These are phyloP conservation scores for Ataeniobius toweri DNA, from an alignment of 2,797 vertebrate species.

Conservation along the genomic window DNA sequence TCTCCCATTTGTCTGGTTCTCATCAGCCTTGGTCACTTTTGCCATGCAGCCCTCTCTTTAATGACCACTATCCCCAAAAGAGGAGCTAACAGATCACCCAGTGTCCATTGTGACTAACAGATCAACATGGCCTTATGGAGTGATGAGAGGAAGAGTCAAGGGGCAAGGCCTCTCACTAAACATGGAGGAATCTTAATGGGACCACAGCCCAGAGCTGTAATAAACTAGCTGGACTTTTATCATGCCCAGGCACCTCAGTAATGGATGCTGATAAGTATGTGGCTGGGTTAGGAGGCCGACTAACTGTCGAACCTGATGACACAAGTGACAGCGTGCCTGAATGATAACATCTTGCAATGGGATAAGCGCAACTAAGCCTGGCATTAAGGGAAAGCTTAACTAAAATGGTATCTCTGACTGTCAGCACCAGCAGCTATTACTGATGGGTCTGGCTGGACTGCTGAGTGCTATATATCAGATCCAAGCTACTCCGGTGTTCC, in stretches of 20 bases:
- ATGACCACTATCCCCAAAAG: slow-evolving; percentile 73
- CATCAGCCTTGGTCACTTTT: slow-evolving; percentile 70
- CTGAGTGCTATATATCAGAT: slow-evolving; percentile 70
- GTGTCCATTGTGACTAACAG: slow-evolving; percentile 76
- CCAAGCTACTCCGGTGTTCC: slow-evolving; percentile 53
- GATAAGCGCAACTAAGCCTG: slow-evolving; percentile 58
- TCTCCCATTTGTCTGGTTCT: slow-evolving; percentile 76
- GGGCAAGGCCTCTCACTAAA: slow-evolving; percentile 54
- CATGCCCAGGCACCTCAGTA: slow-evolving; percentile 72
- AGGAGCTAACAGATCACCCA: slow-evolving; percentile 75
- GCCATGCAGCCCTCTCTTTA: slow-evolving; percentile 64
- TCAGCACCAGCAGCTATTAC: slow-evolving; percentile 60
- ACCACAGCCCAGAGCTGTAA: slow-evolving; percentile 41
- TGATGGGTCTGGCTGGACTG: slow-evolving; percentile 59
- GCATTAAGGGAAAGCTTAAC: slow-evolving; percentile 67
- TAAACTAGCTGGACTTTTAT: slow-evolving; percentile 60
- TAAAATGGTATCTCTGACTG: slow-evolving; percentile 60
- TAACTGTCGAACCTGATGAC: slow-evolving; percentile 59
- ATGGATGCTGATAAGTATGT: slow-evolving; percentile 69
- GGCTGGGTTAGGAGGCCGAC: slow-evolving; percentile 48
- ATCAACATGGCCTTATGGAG: slow-evolving; percentile 60
- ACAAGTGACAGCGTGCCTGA: slow-evolving; percentile 68
- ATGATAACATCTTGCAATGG: slow-evolving; percentile 73
- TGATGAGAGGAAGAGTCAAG: slow-evolving; percentile 77
- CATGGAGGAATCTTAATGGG: slow-evolving; percentile 70